A percentile compares a stretch with the other conserved stretches of the same genome.
Conservation (phyloP, 2,113 vertebrate species). For the Nycticryphes semicollaris region DNA sequence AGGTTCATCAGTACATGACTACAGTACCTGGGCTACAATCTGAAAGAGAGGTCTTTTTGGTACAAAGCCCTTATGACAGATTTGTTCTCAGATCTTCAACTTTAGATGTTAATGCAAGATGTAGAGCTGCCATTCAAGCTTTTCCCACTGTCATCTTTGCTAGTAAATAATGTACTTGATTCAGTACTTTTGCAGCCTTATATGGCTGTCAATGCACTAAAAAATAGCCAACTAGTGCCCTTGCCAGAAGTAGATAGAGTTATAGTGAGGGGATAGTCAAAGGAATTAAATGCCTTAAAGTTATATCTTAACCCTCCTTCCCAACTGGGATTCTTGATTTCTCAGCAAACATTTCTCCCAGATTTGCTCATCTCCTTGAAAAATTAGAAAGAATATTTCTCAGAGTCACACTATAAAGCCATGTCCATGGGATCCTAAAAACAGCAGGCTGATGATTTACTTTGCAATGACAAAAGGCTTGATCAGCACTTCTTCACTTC, state of each 20-base stretch:
- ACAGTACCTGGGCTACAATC: not conserved
- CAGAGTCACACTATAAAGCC: not conserved
- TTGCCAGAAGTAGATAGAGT: not conserved
- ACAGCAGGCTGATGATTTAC: not conserved
- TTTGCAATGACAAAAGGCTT: not conserved
- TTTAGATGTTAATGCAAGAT: not conserved
- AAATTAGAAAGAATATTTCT: not conserved
- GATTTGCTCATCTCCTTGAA: not conserved
- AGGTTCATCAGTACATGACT: not conserved
- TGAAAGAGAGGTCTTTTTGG: not conserved
- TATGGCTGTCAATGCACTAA: not conserved
- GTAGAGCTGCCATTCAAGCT: not conserved
- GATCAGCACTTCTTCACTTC: not conserved
- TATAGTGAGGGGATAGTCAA: not conserved
- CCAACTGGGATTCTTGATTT: not conserved
- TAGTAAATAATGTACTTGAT: constrained; percentile 3
- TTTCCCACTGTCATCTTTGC: not conserved
- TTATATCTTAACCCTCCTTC: not conserved
- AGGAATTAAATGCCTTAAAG: not conserved
- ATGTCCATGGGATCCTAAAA: not conserved
- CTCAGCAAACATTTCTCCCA: not conserved
- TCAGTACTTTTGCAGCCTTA: not conserved
- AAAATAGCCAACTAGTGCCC: not conserved
- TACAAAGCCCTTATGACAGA: not conserved
- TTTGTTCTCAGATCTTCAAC: not conserved